Evolutionary conservation across 2,888 invertebrate genomes (phyloP).

Genomic region (Dryococelus australis): DNA sequence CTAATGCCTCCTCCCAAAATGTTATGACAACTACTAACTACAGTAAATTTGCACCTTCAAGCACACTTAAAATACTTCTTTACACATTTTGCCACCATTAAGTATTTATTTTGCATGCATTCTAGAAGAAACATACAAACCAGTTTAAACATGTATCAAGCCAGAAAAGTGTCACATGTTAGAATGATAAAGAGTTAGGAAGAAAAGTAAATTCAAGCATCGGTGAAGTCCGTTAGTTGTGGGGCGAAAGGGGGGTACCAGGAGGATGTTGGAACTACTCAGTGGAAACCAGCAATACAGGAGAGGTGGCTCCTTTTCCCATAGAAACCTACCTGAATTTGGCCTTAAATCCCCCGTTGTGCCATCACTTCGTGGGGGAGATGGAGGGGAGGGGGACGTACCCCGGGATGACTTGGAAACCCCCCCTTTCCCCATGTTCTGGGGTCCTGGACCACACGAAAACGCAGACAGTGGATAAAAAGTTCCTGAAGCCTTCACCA

Average conservation of each 20-base stretch:
- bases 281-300: not conserved
- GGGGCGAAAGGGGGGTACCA: slow-evolving; percentile 12
- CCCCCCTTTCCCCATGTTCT: slow-evolving; percentile 42
- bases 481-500: slow-evolving; percentile 92
- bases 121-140: slow-evolving; percentile 17
- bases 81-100: not conserved
- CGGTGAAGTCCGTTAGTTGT: not conserved
- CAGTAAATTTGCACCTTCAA: too few species aligned
- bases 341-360: slow-evolving; percentile 31
- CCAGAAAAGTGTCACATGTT: slow-evolving; percentile 3
- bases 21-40: too few species aligned
- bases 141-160: slow-evolving; percentile 16
- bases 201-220: too few species aligned
- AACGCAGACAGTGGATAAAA: slow-evolving; percentile 80
- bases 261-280: not conserved
- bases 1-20: too few species aligned
- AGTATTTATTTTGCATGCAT: not conserved
- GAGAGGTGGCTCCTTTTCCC: slow-evolving; percentile 11
- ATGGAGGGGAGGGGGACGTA: slow-evolving; percentile 43
- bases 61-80: not conserved
- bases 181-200: not conserved
- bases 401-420: slow-evolving; percentile 44
- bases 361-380: slow-evolving; percentile 39
- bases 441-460: slow-evolving; percentile 45
- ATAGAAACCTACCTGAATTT: slow-evolving; percentile 39